phyloP scores from a whole-genome alignment of 2,888 invertebrate genomes.

The Amphipoea oculea region DNA sequence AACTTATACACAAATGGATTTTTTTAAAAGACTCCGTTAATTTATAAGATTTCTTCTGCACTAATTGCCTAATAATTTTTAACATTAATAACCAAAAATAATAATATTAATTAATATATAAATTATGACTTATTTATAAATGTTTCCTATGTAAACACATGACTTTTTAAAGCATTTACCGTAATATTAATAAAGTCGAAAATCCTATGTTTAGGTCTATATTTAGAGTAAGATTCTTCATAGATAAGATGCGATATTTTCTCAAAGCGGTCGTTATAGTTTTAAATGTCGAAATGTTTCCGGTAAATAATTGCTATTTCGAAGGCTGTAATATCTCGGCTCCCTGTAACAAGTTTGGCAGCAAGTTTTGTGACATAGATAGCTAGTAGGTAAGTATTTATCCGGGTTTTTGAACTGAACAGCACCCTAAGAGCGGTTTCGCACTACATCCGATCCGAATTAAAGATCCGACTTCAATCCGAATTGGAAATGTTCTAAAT shows the following conservation, averaged over 20 bases:
- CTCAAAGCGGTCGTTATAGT: constrained; percentile 46
- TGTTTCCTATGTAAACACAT: neutral
- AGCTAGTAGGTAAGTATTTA: neutral
- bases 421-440: too few species aligned
- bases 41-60: constrained; percentile 53
- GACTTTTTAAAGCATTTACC: constrained; percentile 18
- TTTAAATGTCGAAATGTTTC: constrained; percentile 61
- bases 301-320: constrained; percentile 56
- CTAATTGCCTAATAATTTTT: constrained; percentile 14
- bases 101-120: neutral
- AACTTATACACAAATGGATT: constrained; percentile 27
- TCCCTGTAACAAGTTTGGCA: neutral
- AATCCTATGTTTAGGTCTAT: constrained; percentile 18
- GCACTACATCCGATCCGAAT: too few species aligned
- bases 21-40: constrained; percentile 25
- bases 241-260: constrained; percentile 65
- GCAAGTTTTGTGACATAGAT: neutral
- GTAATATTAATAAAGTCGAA: constrained; percentile 7
- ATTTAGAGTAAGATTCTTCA: constrained; percentile 43
- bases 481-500: too few species aligned
- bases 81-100: constrained; percentile 38
- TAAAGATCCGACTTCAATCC: too few species aligned
- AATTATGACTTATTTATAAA: constrained; percentile 37
- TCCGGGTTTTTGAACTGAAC: neutral
- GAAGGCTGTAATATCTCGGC: constrained; percentile 20